phyloP scores from a whole-genome alignment of 2,888 invertebrate species.

The Creontiades dilutus region DNA sequence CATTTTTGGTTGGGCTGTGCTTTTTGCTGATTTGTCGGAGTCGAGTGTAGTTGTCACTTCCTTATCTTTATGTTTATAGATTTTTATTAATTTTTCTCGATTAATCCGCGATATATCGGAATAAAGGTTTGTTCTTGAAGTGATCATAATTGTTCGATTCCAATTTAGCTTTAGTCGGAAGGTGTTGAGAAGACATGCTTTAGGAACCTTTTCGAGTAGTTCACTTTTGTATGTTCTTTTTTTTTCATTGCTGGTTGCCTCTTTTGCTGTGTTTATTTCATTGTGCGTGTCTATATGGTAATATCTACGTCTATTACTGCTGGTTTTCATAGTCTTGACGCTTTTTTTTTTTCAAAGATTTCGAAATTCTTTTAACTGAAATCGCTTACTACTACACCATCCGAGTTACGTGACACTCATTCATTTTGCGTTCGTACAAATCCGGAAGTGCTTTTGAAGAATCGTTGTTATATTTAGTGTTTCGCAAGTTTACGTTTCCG shows the following conservation, averaged over 20 bases:
- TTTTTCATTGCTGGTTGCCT: slow-evolving; percentile 14
- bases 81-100: slow-evolving; percentile 62
- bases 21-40: slow-evolving; percentile 65
- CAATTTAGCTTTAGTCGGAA: slow-evolving; percentile 5
- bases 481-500: not conserved
- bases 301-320: not conserved
- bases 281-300: slow-evolving; percentile 9
- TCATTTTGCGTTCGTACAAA: slow-evolving; percentile 44
- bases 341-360: no score
- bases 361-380: no score
- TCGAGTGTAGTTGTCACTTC: slow-evolving; percentile 66
- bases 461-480: slow-evolving; percentile 38
- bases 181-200: slow-evolving; percentile 49
- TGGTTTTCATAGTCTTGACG: slow-evolving; percentile 2
- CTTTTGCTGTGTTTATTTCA: slow-evolving; percentile 32
- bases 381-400: not conserved
- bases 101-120: slow-evolving; percentile 37
- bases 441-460: slow-evolving; percentile 55
- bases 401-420: slow-evolving; percentile 55
- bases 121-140: slow-evolving; percentile 59
- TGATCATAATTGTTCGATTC: slow-evolving; percentile 36
- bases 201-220: slow-evolving; percentile 40
- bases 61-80: slow-evolving; percentile 70
- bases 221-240: slow-evolving; percentile 55
- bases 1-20: slow-evolving; percentile 49